Evolutionary conservation across 2,113 vertebrate species (phyloP), one percentile per base, ranked within the genome.

Genomic region (Erythrocercus mccallii): DNA sequence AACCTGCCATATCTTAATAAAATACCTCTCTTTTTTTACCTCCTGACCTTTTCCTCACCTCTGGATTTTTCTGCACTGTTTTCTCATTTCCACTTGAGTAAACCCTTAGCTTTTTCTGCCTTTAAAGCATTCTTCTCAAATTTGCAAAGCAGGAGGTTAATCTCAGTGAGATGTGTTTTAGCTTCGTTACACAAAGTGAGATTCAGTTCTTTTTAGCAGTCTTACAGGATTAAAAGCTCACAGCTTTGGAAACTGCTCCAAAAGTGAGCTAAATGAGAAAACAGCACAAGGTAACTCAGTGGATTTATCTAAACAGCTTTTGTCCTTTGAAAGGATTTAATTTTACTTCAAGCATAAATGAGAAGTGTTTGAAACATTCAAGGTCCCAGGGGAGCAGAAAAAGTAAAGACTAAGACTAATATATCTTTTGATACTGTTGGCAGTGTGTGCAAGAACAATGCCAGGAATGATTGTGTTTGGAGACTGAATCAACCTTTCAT

Each of bases 301-400:
- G 60, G 61, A 91, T 94, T 91, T 96, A 45, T 92, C 83, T 96
- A 66, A 95, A 94, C 17, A 94, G 33, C 45, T 77, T 96, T 91
- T 20, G 12, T 66, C 18, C 16, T 91, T 88, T 93, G 74, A 86
- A 96, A 92, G 14, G 76, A 80, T 94, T 96, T 95, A 57, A 86
- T 88, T 95, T 97, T 87, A 54, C 47, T 88, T 86, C 12, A 86
- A 54, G 28, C 7, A 61, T 74, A 88, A 89, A 79, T 83, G 57
- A 93, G 66, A 94, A 81, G 18, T 74, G 57, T 57, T 81, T 86
- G 62, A 94, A 57, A 82, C 24, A 77, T 45, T 30, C 35, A 66
- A 87, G 22, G 22, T 73, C 62, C 37, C 38, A 68, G 20, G 30
- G 42, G 42, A 93, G 37, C 14, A 86, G 35, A 79, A 91, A 76